Evolutionary conservation across 2,888 invertebrate genomes (phyloP).

Genomic region (Nomada fabriciana): DNA sequence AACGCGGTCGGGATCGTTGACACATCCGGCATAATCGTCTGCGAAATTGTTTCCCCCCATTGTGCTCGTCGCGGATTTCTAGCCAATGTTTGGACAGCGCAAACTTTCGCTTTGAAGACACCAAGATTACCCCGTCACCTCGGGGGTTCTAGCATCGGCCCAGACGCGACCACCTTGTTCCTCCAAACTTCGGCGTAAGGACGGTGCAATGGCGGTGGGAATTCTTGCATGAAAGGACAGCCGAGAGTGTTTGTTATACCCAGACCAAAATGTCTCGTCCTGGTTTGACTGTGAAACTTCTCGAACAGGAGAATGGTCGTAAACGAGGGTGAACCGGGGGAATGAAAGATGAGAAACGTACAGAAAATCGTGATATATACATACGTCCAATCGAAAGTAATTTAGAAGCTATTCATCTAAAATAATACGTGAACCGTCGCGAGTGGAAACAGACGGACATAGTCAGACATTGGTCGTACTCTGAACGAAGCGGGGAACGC

Average conservation of each 20-base stretch:
- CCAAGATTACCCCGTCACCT: constrained; percentile 44
- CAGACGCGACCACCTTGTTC: constrained; percentile 38
- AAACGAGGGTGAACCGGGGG: not conserved
- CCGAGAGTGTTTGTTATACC: constrained; percentile 37
- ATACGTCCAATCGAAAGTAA: no score
- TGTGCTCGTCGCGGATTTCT: constrained; percentile 9
- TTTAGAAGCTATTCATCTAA: no score
- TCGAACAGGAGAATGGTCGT: not conserved
- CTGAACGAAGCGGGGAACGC: not conserved
- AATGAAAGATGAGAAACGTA: not conserved
- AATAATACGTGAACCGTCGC: not conserved
- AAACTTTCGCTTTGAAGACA: constrained; percentile 38
- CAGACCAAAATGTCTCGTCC: constrained; percentile 64
- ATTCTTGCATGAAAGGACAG: constrained; percentile 35
- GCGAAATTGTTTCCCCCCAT: constrained; percentile 14
- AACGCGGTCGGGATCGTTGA: not conserved
- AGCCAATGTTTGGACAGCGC: constrained; percentile 30
- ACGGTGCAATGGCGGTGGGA: constrained; percentile 20
- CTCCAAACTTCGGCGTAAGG: constrained; percentile 31
- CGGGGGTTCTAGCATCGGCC: constrained; percentile 28
- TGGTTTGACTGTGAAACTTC: constrained; percentile 41
- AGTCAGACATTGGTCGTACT: not conserved
- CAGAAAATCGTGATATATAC: no score
- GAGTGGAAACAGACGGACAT: not conserved
- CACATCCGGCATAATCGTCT: constrained; percentile 12